These are phyloP conservation scores for Cryptosula pallasiana DNA, from an alignment of 2,888 invertebrate genomes.

Conservation along the genomic window DNA sequence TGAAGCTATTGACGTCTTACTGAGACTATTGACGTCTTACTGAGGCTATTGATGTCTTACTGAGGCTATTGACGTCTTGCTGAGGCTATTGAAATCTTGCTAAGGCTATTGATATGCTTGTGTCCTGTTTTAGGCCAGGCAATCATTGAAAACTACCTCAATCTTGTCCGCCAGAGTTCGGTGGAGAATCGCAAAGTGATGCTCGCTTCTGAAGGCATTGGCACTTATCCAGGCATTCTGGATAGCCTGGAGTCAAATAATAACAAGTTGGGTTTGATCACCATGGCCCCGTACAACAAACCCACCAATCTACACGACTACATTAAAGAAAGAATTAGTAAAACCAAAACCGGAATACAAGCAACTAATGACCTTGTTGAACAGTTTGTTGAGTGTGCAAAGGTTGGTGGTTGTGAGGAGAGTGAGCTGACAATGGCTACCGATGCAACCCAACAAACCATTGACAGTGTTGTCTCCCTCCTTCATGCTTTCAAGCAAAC, in stretches of 20 bases:
- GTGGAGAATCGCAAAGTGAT: neutral
- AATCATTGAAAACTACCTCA: neutral
- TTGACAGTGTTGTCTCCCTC: neutral
- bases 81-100: too few relatives aligned
- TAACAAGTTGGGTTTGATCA: neutral
- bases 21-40: too few relatives aligned
- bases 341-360: neutral
- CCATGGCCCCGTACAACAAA: neutral
- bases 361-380: neutral
- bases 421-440: neutral
- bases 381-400: neutral
- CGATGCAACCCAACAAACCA: neutral
- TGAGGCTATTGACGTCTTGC: too few relatives aligned
- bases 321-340: neutral
- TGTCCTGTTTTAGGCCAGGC: neutral
- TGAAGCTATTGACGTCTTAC: too few relatives aligned
- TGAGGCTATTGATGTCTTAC: too few relatives aligned
- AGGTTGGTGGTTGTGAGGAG: neutral
- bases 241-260: neutral
- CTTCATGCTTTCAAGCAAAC: neutral
- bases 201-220: neutral
- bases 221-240: neutral
- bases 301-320: neutral
- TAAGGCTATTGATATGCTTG: too few relatives aligned
- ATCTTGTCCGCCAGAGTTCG: neutral